Percentiles rank a stretch among this genome's conserved stretches.
phyloP scores from a whole-genome alignment of 2,888 invertebrate genomes.

The Selenia dentaria region DNA sequence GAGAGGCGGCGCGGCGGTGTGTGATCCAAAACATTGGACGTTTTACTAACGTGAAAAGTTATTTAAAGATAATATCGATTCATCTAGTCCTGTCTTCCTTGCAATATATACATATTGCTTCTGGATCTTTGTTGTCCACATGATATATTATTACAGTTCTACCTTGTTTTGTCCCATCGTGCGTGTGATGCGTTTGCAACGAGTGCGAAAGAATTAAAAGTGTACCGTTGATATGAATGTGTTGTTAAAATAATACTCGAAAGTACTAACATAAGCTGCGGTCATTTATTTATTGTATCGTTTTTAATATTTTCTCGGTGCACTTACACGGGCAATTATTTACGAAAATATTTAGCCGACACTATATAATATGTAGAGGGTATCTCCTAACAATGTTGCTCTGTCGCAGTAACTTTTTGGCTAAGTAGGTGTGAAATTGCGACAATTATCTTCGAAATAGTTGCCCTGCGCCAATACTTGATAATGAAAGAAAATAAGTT shows the following conservation, averaged over 20 bases:
- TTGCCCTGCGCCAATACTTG: too few relatives aligned
- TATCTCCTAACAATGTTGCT: too few relatives aligned
- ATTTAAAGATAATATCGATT: constrained; percentile 44
- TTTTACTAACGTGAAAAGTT: constrained; percentile 31
- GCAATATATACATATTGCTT: constrained; percentile 34
- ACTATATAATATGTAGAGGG: too few relatives aligned
- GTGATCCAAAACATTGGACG: constrained; percentile 35
- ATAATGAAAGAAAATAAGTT: too few relatives aligned
- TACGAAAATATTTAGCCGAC: too few relatives aligned
- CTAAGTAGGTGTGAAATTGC: too few relatives aligned
- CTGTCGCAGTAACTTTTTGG: too few relatives aligned
- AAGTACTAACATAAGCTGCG: constrained; percentile 25
- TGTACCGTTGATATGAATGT: constrained; percentile 26
- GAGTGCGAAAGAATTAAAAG: constrained; percentile 25
- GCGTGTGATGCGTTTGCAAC: constrained; percentile 21
- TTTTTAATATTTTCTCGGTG: too few relatives aligned
- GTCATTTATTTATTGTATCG: constrained; percentile 22
- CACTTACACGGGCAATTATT: too few relatives aligned
- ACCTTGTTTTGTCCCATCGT: constrained; percentile 29
- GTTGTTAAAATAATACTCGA: constrained; percentile 30
- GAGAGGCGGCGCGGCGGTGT: constrained; percentile 37
- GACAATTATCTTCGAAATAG: too few relatives aligned
- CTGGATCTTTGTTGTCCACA: constrained; percentile 30
- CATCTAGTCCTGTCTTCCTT: constrained; percentile 75
- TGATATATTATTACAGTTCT: constrained; percentile 17